phyloP scores from a whole-genome alignment of 2,888 invertebrate genomes.

The Oligia fasciuncula region DNA sequence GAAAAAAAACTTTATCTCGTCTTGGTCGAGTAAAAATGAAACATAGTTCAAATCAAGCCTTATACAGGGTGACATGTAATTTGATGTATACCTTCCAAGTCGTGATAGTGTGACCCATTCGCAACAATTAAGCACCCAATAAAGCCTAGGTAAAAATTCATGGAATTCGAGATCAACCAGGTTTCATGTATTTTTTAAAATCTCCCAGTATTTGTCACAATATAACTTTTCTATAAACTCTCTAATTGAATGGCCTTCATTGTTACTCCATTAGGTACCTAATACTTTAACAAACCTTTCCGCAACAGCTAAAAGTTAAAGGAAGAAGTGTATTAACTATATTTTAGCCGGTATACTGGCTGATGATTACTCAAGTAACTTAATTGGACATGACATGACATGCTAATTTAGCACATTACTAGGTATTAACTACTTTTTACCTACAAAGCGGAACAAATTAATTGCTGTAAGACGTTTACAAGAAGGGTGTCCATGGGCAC shows the following conservation, averaged over 20 bases:
- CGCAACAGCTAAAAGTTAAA: neutral
- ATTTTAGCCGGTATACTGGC: neutral
- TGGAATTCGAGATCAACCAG: neutral
- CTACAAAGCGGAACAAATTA: constrained; percentile 58
- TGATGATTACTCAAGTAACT: constrained; percentile 6
- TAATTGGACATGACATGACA: constrained; percentile 1
- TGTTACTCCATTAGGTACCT: neutral
- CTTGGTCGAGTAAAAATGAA: neutral
- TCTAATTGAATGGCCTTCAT: neutral
- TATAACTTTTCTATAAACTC: neutral
- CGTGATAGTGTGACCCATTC: neutral
- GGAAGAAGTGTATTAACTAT: neutral
- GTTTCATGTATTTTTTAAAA: neutral
- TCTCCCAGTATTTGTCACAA: neutral
- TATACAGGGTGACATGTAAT: neutral
- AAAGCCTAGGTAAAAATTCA: neutral
- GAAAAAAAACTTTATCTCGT: neutral
- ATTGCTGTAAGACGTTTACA: constrained; percentile 49
- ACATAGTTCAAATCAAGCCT: neutral
- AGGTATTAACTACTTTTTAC: constrained; percentile 11
- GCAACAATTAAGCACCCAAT: neutral
- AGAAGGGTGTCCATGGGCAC: constrained; percentile 45
- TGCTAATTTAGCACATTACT: constrained; percentile 12
- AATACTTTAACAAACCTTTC: neutral
- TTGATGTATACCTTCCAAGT: neutral